Base-by-base conservation (phyloP, 2,797 vertebrate species). In the Gastrophryne carolinensis region DNA sequence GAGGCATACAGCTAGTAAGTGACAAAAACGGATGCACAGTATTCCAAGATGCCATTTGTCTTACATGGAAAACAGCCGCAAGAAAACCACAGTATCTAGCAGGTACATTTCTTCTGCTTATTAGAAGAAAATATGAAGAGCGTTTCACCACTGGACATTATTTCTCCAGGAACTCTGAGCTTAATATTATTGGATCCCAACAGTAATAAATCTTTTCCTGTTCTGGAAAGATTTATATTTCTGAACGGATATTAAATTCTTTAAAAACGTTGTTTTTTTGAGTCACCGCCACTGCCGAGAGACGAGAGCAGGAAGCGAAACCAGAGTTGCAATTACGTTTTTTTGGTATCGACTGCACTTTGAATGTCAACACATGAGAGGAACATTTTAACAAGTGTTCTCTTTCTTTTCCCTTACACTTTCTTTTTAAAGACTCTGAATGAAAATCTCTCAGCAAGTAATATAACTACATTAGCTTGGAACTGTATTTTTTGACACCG, bases 181-280 rank as follows among this genome's bases (percentile, higher is more conserved):
- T 67, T 75, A 49, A 50, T 75, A 67, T 50, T 50, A 75, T 37
- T 29, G 24, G 54, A 37, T 50, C 53, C 47, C 54, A 52, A 41
- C 30, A 21, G 41, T 39, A 67, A n/a, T 75, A 67, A 67, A 67
- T 75, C 65, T 39, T 29, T n/a, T 60, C 63, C 63, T 58, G 47
- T 50, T 67, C 41, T 67, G 30, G 41, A 58, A 57, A 75, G 53
- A 75, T 75, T 67, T 57, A 50, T 75, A 23, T 60, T 67, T 67
- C 53, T 50, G 53, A 67, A 34, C 52, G 21, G 72, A 74, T 67
- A 75, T 75, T 67, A 67, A 52, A 75, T 75, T 75, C 10, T 52
- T 47, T 57, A 74, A 52, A 75, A 67, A 67, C 27, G 30, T 37
- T 66, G 19, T 3, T 5, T 35, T 47, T 66, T 67, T 66, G 63